Evolutionary conservation across 1,140 invertebrate genomes (phyloP).

Genomic region (Schlechtendalia chinensis): DNA sequence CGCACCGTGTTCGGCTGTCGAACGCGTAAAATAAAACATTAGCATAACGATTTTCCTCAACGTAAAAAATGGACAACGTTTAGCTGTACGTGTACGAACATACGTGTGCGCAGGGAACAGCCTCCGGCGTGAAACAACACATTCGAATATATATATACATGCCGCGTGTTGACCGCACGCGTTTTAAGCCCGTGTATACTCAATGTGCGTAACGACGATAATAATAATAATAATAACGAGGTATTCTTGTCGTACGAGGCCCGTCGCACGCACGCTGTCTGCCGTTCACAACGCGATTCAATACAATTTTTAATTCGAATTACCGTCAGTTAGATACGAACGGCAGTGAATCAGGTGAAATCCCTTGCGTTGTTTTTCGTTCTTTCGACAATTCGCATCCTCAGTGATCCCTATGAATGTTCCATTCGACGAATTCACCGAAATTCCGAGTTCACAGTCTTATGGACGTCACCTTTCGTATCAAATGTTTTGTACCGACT

Average conservation of each 20-base stretch:
- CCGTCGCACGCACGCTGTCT: no score
- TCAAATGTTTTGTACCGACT: no score
- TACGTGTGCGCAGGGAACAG: not conserved
- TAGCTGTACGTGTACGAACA: not conserved
- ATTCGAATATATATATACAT: constrained; percentile 21
- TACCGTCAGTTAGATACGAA: no score
- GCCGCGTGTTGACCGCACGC: not conserved
- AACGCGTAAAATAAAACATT: constrained; percentile 11
- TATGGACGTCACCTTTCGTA: no score
- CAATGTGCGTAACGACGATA: not conserved
- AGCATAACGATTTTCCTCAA: not conserved
- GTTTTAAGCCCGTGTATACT: not conserved
- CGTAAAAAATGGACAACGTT: constrained; percentile 30
- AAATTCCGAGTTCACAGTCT: no score
- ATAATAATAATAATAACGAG: not conserved
- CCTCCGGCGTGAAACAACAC: constrained; percentile 34
- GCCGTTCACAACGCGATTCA: no score
- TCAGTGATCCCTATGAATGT: no score
- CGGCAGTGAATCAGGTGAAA: no score
- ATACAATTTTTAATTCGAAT: no score
- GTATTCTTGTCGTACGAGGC: not conserved
- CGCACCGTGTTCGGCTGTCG: constrained; percentile 1
- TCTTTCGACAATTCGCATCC: no score
- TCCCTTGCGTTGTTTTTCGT: no score
- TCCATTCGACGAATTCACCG: no score